These are phyloP conservation scores for Labeo calbasu DNA, from an alignment of 2,797 vertebrate genomes.

Conservation along the genomic window DNA sequence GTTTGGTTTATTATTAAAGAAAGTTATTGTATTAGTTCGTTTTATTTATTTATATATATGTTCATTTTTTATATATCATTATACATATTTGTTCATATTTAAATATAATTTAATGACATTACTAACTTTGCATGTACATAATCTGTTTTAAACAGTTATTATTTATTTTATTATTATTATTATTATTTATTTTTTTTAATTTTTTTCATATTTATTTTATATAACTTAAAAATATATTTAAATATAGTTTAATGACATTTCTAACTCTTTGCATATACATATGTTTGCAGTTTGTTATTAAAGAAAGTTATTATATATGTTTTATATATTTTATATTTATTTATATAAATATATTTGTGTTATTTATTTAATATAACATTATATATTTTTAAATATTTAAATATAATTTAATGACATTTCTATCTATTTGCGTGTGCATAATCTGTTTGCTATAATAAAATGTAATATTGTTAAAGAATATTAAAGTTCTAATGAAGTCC, in stretches of 20 bases:
- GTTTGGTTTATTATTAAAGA: background rate
- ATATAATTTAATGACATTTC: background rate
- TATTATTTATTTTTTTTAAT: no score
- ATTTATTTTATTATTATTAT: no score
- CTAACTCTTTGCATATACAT: background rate
- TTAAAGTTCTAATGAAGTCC: background rate
- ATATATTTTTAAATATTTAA: background rate
- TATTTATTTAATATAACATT: background rate
- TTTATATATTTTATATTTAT: background rate
- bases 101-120: no score
- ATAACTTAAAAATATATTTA: no score
- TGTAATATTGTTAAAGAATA: background rate
- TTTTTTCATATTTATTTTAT: no score
- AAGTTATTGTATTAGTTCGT: no score
- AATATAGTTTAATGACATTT: no score
- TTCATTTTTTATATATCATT: background rate
- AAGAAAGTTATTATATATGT: no score
- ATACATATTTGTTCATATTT: background rate
- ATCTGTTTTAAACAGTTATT: no score
- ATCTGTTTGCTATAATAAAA: background rate
- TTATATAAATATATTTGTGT: background rate
- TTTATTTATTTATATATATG: background rate
- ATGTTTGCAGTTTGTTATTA: background rate
- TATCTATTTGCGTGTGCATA: background rate
- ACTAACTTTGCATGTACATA: no score